Conservation (phyloP, 2,797 vertebrate genomes). For the Mus caroli region DNA sequence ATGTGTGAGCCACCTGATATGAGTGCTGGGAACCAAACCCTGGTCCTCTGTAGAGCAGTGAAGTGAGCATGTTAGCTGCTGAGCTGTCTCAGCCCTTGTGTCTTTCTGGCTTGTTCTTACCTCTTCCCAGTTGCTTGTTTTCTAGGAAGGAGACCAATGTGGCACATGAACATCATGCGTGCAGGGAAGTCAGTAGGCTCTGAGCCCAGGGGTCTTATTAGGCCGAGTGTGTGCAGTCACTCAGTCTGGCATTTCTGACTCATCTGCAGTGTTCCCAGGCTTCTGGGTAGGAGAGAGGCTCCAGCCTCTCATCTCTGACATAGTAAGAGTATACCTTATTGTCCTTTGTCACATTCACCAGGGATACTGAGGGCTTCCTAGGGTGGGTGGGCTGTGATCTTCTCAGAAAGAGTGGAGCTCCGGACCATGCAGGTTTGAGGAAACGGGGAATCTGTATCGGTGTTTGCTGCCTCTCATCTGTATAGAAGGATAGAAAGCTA, state of each 20-base stretch:
- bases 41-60: neutral
- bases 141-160: fast-evolving
- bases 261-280: fast-evolving
- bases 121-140: fast-evolving
- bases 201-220: neutral
- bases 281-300: neutral
- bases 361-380: neutral
- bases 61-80: neutral
- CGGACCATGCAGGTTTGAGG: fast-evolving
- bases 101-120: fast-evolving
- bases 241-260: fast-evolving
- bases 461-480: fast-evolving
- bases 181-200: fast-evolving
- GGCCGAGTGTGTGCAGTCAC: fast-evolving
- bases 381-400: fast-evolving
- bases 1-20: neutral
- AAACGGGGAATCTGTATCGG: no score
- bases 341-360: neutral
- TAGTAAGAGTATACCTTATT: fast-evolving
- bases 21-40: neutral
- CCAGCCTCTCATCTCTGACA: neutral
- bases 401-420: neutral
- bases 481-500: neutral
- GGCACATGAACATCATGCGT: fast-evolving
- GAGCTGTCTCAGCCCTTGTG: neutral